Percentiles rank a stretch among this genome's conserved stretches.
Evolutionary conservation across 2,888 invertebrate species (phyloP).

Genomic region (Machimus rusticus): DNA sequence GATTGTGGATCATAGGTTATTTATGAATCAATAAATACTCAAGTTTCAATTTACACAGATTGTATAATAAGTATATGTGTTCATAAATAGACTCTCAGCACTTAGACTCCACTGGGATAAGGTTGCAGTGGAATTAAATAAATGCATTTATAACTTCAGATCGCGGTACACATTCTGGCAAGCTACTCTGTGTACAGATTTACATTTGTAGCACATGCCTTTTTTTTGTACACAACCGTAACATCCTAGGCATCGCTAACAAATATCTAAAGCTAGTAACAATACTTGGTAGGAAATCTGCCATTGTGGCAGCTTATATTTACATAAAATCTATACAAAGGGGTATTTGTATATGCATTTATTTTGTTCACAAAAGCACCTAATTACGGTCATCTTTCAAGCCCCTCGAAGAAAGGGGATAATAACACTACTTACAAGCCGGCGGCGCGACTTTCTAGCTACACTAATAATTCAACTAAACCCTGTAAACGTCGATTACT

Average conservation of each 20-base stretch:
- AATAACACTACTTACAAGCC: neutral
- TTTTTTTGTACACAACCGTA: neutral
- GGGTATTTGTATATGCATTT: constrained; percentile 17
- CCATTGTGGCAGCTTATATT: neutral
- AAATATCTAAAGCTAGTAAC: constrained; percentile 4
- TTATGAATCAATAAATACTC: neutral
- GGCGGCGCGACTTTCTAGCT: neutral
- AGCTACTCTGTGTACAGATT: constrained; percentile 10
- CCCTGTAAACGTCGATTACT: constrained; percentile 28
- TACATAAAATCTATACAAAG: constrained; percentile 10
- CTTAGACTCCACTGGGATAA: constrained; percentile 18
- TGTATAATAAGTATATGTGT: constrained; percentile 3
- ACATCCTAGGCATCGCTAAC: neutral
- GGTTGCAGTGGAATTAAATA: neutral
- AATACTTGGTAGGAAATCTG: neutral
- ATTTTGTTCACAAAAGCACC: constrained; percentile 26
- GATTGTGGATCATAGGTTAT: neutral
- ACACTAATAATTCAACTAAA: neutral
- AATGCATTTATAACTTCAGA: neutral
- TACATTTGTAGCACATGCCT: neutral
- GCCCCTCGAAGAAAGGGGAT: neutral
- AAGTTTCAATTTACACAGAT: neutral
- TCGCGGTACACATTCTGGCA: neutral
- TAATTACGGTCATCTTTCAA: neutral
- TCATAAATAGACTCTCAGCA: constrained; percentile 28